These are phyloP conservation scores for Dyspetes luteomarginatus DNA, from an alignment of 2,888 invertebrate species.

Conservation along the genomic window DNA sequence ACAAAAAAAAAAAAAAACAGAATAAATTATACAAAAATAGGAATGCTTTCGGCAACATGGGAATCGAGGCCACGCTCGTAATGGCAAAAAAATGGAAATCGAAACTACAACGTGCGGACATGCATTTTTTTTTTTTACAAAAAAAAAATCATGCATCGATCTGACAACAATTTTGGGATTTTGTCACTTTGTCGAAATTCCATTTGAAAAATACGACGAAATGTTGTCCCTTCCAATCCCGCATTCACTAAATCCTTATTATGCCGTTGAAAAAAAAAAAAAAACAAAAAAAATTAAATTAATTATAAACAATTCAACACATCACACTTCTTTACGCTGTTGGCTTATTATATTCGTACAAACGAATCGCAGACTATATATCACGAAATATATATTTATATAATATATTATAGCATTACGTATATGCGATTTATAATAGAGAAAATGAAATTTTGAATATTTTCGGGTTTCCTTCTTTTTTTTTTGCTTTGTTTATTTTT, in stretches of 20 bases:
- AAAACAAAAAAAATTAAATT: not conserved
- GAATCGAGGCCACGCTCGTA: not conserved
- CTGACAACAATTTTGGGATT: slow-evolving; percentile 17
- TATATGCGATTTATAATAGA: not conserved
- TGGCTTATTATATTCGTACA: slow-evolving; percentile 31
- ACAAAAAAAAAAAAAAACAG: not conserved
- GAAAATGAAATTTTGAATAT: slow-evolving; percentile 38
- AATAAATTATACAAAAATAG: not conserved
- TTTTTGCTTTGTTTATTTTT: slow-evolving; percentile 8
- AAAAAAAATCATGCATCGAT: slow-evolving; percentile 37
- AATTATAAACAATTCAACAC: slow-evolving; percentile 10
- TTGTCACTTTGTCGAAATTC: slow-evolving; percentile 25
- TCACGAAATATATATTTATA: slow-evolving; percentile 20
- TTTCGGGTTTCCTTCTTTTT: not conserved
- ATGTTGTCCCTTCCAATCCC: not conserved
- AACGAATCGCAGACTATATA: slow-evolving; percentile 18
- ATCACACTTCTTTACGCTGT: slow-evolving; percentile 48
- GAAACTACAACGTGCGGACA: slow-evolving; percentile 48
- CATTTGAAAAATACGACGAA: slow-evolving; percentile 4
- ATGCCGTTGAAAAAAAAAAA: not conserved
- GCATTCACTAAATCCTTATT: not conserved
- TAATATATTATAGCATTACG: not conserved
- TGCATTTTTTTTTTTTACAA: slow-evolving; percentile 12
- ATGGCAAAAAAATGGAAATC: slow-evolving; percentile 27
- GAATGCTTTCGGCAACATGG: not conserved